Percentiles rank a stretch among this genome's conserved stretches.
These are phyloP conservation scores for Larimichthys crocea DNA, from an alignment of 2,113 vertebrate genomes.

Conservation along the genomic window DNA sequence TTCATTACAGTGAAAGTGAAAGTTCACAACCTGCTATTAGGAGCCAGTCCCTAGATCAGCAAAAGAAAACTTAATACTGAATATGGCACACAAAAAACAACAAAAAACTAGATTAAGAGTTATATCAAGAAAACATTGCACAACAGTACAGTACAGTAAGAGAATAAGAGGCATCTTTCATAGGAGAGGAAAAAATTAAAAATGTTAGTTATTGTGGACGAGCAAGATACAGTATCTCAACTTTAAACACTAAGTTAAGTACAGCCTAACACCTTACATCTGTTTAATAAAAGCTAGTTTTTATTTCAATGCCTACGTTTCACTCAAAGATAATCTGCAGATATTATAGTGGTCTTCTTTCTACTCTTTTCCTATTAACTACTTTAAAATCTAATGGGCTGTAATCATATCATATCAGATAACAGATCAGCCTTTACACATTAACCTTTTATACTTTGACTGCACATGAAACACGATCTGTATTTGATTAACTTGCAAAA, in stretches of 20 bases:
- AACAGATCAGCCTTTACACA: constrained; percentile 23
- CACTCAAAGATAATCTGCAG: constrained; percentile 7
- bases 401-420: not conserved
- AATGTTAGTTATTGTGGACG: constrained; percentile 51
- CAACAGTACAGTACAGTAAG: constrained; percentile 1
- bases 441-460: not conserved
- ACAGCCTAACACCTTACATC: constrained; percentile 16
- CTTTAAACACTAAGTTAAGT: constrained; percentile 28
- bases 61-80: constrained; percentile 8
- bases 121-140: constrained; percentile 6
- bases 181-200: constrained; percentile 3
- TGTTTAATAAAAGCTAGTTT: constrained; percentile 27
- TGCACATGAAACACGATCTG: constrained; percentile 10
- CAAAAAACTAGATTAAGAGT: not conserved
- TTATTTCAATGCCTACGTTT: constrained; percentile 19
- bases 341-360: constrained; percentile 3
- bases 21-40: constrained; percentile 54
- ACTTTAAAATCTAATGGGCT: constrained; percentile 1
- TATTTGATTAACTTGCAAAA: constrained; percentile 27
- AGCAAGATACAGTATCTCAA: not conserved
- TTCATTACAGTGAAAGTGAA: constrained; percentile 34
- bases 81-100: constrained; percentile 39
- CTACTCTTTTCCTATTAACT: constrained; percentile 3
- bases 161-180: constrained; percentile 30
- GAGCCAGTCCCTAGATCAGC: constrained; percentile 70